A percentile compares a stretch with the other conserved stretches of the same genome.
phyloP scores from a whole-genome alignment of 2,888 invertebrate genomes.

The Pachydiplax longipennis region DNA sequence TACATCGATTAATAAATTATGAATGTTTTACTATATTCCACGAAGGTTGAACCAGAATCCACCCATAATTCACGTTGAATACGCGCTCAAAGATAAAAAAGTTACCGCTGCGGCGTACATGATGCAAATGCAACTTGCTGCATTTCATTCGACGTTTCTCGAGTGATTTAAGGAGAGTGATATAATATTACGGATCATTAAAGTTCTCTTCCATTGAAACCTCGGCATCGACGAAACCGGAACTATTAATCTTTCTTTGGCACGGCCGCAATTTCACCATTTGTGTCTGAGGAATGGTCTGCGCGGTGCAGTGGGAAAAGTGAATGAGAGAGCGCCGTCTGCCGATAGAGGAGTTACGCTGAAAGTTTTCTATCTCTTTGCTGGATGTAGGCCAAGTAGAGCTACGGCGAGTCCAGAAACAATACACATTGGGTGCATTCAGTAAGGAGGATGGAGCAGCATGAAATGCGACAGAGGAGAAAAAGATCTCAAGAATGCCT shows the following conservation, averaged over 20 bases:
- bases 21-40: too few relatives aligned
- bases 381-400: neutral
- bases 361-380: neutral
- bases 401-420: neutral
- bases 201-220: neutral
- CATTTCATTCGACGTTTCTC: neutral
- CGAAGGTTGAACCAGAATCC: neutral
- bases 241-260: neutral
- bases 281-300: neutral
- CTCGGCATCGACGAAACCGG: neutral
- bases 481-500: neutral
- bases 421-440: neutral
- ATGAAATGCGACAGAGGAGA: too few relatives aligned
- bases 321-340: neutral
- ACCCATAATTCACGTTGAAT: neutral
- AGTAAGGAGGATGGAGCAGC: too few relatives aligned
- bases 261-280: neutral
- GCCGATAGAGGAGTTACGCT: neutral
- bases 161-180: neutral
- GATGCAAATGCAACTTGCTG: neutral
- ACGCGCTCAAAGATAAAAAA: neutral
- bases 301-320: slow-evolving; percentile 5
- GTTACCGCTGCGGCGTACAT: neutral
- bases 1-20: too few relatives aligned
- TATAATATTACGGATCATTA: neutral